Evolutionary conservation across 2,888 invertebrate genomes (phyloP).

Genomic region (Drosophila pullipes): DNA sequence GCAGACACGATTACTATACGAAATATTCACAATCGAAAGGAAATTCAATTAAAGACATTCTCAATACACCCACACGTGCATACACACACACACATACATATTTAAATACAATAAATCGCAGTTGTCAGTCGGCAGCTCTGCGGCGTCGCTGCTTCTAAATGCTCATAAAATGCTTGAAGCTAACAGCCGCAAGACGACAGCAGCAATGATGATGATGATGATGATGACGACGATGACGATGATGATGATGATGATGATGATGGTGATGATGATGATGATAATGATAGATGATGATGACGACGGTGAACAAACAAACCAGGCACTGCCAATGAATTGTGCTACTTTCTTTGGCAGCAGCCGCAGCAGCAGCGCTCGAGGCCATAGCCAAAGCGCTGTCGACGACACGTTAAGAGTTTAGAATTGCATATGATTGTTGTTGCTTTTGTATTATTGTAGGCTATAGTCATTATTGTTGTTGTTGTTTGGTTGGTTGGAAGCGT

Average conservation of each 20-base stretch:
- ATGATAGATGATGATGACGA: background rate
- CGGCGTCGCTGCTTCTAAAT: slow-evolving; percentile 44
- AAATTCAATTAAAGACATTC: slow-evolving; percentile 64
- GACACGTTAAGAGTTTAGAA: slow-evolving; percentile 39
- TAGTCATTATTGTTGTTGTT: slow-evolving; percentile 41
- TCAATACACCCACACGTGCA: slow-evolving; percentile 39
- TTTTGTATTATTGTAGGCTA: slow-evolving; percentile 30
- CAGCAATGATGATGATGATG: slow-evolving; percentile 1
- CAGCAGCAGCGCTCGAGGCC: slow-evolving; percentile 27
- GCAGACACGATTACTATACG: background rate
- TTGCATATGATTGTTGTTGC: slow-evolving; percentile 47
- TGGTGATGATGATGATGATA: background rate
- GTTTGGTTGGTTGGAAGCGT: slow-evolving; percentile 6
- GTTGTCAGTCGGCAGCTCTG: slow-evolving; percentile 19
- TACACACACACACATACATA: background rate
- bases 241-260: background rate
- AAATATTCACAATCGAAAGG: slow-evolving; percentile 50
- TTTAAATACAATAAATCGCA: slow-evolving; percentile 50
- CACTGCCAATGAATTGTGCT: slow-evolving; percentile 72
- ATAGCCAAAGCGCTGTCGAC: slow-evolving; percentile 41
- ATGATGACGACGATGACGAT: background rate
- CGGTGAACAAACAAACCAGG: slow-evolving; percentile 50
- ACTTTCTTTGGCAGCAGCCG: slow-evolving; percentile 71
- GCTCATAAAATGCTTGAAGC: slow-evolving; percentile 44
- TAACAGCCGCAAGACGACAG: slow-evolving; percentile 28